phyloP scores from a whole-genome alignment of 1,140 invertebrate genomes.

The Neodiprion virginianus region DNA sequence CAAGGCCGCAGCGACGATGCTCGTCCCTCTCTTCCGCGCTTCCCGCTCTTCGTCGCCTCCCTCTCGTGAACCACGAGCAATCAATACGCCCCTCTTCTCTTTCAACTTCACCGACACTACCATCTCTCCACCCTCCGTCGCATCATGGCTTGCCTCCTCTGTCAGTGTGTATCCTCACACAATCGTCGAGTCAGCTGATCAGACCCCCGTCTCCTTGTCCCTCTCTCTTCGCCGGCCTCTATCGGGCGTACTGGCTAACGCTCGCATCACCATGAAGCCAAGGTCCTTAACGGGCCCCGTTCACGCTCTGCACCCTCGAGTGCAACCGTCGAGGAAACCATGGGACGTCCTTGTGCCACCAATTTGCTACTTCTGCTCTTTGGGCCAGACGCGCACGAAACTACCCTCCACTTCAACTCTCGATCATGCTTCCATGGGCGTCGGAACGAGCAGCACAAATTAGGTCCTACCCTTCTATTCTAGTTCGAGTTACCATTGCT shows the following conservation, averaged over 20 bases:
- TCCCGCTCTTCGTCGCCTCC: neutral
- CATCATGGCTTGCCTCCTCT: neutral
- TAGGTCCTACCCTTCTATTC: too few species aligned
- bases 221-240: constrained; percentile 5
- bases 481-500: too few species aligned
- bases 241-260: neutral
- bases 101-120: constrained; percentile 19
- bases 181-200: constrained; percentile 43
- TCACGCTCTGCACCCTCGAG: constrained; percentile 4
- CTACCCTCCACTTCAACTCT: neutral
- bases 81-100: constrained; percentile 48
- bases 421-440: neutral
- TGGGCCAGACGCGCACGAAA: neutral
- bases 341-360: constrained; percentile 5
- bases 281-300: constrained; percentile 36
- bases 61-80: constrained; percentile 43
- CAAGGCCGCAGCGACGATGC: constrained; percentile 32
- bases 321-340: constrained; percentile 17
- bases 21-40: constrained; percentile 30
- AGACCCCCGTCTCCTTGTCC: neutral
- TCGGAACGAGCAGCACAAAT: neutral
- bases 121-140: constrained; percentile 16
- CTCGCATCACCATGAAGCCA: constrained; percentile 34
- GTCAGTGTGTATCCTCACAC: constrained; percentile 21
- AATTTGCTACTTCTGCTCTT: constrained; percentile 19